phyloP scores from a whole-genome alignment of 2,888 invertebrate genomes.

The Adelphocoris suturalis region DNA sequence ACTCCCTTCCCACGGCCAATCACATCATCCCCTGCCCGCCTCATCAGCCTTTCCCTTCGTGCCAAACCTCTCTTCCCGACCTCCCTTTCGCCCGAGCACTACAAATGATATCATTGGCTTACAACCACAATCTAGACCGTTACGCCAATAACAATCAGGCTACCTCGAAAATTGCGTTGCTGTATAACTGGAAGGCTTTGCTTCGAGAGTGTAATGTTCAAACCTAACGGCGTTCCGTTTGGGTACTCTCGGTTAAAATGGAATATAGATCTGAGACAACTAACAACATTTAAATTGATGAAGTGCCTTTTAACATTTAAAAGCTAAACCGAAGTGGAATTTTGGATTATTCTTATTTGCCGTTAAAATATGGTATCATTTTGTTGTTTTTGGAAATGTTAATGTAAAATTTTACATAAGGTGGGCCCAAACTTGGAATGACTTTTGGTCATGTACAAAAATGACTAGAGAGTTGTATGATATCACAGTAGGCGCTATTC shows the following conservation, averaged over 20 bases:
- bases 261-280: background rate
- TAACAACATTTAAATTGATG: no score
- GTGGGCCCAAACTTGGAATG: no score
- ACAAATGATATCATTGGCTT: constrained; percentile 68
- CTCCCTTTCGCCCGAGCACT: constrained; percentile 48
- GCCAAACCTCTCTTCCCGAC: constrained; percentile 37
- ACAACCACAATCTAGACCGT: constrained; percentile 66
- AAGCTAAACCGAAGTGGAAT: no score
- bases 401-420: no score
- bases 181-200: constrained; percentile 30
- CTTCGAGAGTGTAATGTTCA: background rate
- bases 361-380: no score
- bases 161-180: constrained; percentile 46
- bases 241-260: background rate
- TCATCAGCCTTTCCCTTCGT: constrained; percentile 62
- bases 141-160: constrained; percentile 57
- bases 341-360: no score
- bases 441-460: no score
- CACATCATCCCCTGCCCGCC: constrained; percentile 65
- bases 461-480: no score
- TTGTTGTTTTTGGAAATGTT: no score
- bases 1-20: constrained; percentile 69
- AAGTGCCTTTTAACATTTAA: no score
- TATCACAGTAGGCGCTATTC: no score
- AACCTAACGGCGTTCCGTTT: background rate